These are phyloP conservation scores for Drepana falcataria DNA, from an alignment of 2,888 invertebrate genomes.

Conservation along the genomic window DNA sequence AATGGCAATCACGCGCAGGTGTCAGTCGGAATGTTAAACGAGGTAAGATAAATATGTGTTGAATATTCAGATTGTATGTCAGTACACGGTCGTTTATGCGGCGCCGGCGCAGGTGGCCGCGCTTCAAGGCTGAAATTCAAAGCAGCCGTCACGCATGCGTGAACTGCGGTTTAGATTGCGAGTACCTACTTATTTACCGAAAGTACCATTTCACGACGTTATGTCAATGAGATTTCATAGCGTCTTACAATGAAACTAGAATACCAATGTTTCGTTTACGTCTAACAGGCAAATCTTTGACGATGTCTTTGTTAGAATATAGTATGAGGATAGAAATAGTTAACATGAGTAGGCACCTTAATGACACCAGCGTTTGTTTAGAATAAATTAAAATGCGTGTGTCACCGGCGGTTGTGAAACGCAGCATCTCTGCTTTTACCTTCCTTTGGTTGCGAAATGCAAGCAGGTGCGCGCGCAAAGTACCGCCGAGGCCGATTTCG, in stretches of 20 bases:
- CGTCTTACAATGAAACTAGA: conserved; percentile 5
- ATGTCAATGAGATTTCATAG: conserved; percentile 5
- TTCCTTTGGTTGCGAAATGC: conserved; percentile 76
- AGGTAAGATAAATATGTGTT: conserved; percentile 68
- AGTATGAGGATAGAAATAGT: background rate
- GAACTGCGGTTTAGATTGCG: conserved; percentile 59
- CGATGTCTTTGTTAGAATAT: background rate
- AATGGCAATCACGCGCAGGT: conserved; percentile 66
- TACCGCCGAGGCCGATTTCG: conserved; percentile 67
- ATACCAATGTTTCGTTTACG: conserved; percentile 4
- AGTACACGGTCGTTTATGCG: conserved; percentile 78
- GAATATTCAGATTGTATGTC: conserved; percentile 77
- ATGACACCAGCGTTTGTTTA: conserved; percentile 1
- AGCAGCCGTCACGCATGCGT: conserved; percentile 77
- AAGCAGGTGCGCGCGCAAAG: conserved; percentile 79
- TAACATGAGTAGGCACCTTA: background rate
- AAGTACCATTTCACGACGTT: conserved; percentile 28
- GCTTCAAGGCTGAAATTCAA: conserved; percentile 80
- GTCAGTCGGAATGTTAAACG: conserved; percentile 68
- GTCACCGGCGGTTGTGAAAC: conserved; percentile 67
- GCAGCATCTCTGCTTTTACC: conserved; percentile 75
- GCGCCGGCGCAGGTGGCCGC: conserved; percentile 81
- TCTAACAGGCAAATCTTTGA: conserved; percentile 3
- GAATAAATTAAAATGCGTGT: conserved; percentile 41
- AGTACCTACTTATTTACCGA: conserved; percentile 42